Conservation (phyloP, 2,797 vertebrate genomes). For the Gallinago stenura region DNA sequence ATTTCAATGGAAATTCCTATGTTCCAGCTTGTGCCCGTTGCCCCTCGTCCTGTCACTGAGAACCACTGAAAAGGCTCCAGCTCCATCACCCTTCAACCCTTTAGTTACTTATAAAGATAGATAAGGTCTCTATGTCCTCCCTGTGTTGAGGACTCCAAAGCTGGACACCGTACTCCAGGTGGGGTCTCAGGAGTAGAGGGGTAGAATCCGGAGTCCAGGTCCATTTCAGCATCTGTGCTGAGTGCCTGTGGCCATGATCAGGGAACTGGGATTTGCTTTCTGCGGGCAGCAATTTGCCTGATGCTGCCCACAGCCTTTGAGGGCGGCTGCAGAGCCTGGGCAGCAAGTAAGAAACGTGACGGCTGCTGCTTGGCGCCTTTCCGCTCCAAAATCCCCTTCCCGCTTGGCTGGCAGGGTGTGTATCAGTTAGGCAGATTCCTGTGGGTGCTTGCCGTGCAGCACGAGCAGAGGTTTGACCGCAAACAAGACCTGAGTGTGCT, state of each 20-base stretch:
- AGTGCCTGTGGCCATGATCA: rapidly evolving
- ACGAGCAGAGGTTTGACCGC: slow-evolving; percentile 11
- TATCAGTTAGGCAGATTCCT: not conserved
- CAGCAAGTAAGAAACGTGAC: not conserved
- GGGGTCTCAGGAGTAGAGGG: too few relatives aligned
- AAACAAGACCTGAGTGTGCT: slow-evolving; percentile 14
- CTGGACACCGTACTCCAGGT: too few relatives aligned
- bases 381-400: not conserved
- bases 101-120: too few relatives aligned
- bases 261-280: not conserved
- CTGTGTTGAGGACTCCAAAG: too few relatives aligned
- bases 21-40: too few relatives aligned
- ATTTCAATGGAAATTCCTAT: too few relatives aligned
- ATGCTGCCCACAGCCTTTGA: not conserved
- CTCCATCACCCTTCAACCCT: too few relatives aligned
- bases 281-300: not conserved
- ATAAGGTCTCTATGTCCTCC: too few relatives aligned
- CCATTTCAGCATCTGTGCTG: not conserved
- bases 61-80: too few relatives aligned
- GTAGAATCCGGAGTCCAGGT: not conserved
- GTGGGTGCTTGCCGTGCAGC: not conserved
- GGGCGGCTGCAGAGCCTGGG: not conserved
- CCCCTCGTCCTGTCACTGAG: too few relatives aligned
- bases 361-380: not conserved
- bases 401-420: not conserved